Evolutionary conservation across 2,797 vertebrate species (phyloP), one percentile per base, ranked within the genome.

Genomic region (Arrhamphus sclerolepis): DNA sequence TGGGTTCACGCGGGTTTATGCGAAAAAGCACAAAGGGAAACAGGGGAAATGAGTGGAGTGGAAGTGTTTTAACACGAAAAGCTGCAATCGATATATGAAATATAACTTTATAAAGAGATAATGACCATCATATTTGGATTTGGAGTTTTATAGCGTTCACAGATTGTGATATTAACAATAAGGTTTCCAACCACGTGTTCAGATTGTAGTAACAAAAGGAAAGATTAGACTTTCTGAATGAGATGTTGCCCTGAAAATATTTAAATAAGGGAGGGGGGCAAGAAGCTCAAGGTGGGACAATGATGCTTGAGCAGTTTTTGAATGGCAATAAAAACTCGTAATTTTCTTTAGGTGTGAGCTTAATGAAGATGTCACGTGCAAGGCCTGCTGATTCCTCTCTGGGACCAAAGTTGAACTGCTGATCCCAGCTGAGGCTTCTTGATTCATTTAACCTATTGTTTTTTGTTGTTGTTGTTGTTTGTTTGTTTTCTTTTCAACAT

Each of bases 41-140:
- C 75, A 55, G 72, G 87, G 83, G 83, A 90, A 90, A 90, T 88
- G 83, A 84, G 75, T 70, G 56, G 65, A 75, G 79, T 73, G 70
- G 87, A 88, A 83, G 77, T 62, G 65, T 87, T 89, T 46, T 81
- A 76, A 72, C 89, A 82, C 88, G 87, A 84, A 89, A 90, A 77
- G 76, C 80, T 74, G 55, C 80, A 56, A 77, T 79, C 58, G 57
- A 68, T 57, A 80, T 78, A 80, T 82, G 77, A 81, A 78, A 56
- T 67, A 56, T 62, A 88, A 89, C 76, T 90, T 92, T 78, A 88
- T 82, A 87, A 90, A 89, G 77, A 73, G 66, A 90, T 78, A 78
- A 82, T 64, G 73, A 81, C 60, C 70, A 72, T 78, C 87, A 69
- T 67, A 81, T 81, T 75, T 9, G 22, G 79, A 82, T 82, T 88